Evolutionary conservation across 2,888 invertebrate species (phyloP).

Genomic region (Dynastes tityus): DNA sequence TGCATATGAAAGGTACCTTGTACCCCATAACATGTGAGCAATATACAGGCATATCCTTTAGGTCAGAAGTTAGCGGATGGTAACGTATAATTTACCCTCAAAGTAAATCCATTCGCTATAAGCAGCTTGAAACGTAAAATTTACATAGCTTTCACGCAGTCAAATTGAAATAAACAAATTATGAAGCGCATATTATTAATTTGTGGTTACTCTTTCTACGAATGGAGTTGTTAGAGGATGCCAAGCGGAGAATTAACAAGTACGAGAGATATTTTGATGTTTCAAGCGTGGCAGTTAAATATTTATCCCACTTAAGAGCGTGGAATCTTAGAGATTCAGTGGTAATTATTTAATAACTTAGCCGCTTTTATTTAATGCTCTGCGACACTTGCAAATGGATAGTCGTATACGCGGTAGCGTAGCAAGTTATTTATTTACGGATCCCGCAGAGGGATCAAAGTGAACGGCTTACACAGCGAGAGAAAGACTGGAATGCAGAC

Average conservation of each 20-base stretch:
- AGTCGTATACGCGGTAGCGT: background rate
- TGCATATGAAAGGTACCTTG: conserved; percentile 10
- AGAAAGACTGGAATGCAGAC: conserved; percentile 19
- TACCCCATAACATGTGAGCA: too few species aligned
- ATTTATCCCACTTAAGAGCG: conserved; percentile 9
- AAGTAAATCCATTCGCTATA: too few species aligned
- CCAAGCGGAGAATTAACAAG: too few species aligned
- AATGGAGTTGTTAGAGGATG: too few species aligned
- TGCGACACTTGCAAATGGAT: conserved; percentile 21
- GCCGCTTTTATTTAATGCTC: conserved; percentile 1
- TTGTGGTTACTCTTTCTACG: too few species aligned
- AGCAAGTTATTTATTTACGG: conserved; percentile 15
- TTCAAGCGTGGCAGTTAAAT: background rate
- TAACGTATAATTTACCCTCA: background rate
- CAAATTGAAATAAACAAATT: too few species aligned
- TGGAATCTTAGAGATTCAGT: conserved; percentile 11
- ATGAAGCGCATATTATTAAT: too few species aligned
- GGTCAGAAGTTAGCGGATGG: background rate
- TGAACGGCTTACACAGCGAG: background rate
- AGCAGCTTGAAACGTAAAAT: background rate
- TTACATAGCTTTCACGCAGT: too few species aligned
- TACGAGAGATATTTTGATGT: background rate
- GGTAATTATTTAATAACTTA: conserved; percentile 18
- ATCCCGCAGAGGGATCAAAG: conserved; percentile 22
- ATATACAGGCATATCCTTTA: background rate